Evolutionary conservation across 2,888 invertebrate genomes (phyloP).

Genomic region (Idaea biselata): DNA sequence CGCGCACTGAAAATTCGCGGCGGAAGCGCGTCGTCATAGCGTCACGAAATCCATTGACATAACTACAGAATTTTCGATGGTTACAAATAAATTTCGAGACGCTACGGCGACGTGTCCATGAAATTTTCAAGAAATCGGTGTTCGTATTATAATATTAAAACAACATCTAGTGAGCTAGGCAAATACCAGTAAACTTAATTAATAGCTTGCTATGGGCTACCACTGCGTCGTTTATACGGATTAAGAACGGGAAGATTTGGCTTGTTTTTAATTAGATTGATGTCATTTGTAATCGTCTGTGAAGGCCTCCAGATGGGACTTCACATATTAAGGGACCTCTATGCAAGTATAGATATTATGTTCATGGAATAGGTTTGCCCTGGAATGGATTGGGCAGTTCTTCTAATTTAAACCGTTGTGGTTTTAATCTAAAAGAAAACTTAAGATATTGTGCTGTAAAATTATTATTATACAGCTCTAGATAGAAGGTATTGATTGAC

Average conservation of each 20-base stretch:
- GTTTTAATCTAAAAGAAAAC: too few relatives aligned
- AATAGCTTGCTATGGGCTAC: slow-evolving; percentile 36
- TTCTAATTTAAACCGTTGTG: too few relatives aligned
- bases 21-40: too few relatives aligned
- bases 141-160: slow-evolving; percentile 43
- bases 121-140: not conserved
- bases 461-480: too few relatives aligned
- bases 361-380: not conserved
- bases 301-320: not conserved
- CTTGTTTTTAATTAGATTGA: slow-evolving; percentile 23
- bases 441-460: too few relatives aligned
- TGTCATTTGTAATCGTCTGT: slow-evolving; percentile 8
- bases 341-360: not conserved
- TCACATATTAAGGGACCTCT: not conserved
- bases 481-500: too few relatives aligned
- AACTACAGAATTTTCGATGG: too few relatives aligned
- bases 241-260: slow-evolving; percentile 23
- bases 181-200: slow-evolving; percentile 47
- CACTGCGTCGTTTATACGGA: slow-evolving; percentile 24
- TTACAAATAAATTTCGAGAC: not conserved
- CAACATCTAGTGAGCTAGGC: slow-evolving; percentile 35
- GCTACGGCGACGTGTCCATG: not conserved
- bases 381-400: too few relatives aligned
- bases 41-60: too few relatives aligned
- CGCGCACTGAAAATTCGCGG: too few relatives aligned